Conservation (phyloP, 2,113 vertebrate species). For the Pelobates fuscus region DNA sequence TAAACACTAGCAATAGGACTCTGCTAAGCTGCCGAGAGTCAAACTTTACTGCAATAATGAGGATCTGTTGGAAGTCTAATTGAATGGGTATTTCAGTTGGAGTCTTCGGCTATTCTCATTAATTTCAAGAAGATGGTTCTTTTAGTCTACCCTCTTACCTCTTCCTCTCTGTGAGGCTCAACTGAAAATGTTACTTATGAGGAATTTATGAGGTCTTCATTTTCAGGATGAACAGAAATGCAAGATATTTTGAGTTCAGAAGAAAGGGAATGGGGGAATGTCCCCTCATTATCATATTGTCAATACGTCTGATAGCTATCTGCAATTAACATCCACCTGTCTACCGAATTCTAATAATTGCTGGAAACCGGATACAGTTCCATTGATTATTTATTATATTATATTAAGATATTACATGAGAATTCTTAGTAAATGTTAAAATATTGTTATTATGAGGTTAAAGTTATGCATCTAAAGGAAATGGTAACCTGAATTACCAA, state of each 20-base stretch:
- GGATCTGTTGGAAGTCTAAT: constrained; percentile 60
- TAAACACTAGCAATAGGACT: constrained; percentile 44
- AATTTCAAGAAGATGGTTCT: constrained; percentile 56
- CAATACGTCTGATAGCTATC: constrained; percentile 3
- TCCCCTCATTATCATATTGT: constrained; percentile 11
- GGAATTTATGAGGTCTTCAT: constrained; percentile 12
- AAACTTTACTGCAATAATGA: constrained; percentile 57
- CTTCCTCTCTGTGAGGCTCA: constrained; percentile 22
- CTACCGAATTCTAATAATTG: not conserved
- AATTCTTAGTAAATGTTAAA: too few relatives aligned
- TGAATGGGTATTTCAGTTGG: constrained; percentile 58
- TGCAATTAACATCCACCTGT: not conserved
- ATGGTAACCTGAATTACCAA: too few relatives aligned
- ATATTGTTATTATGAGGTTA: too few relatives aligned
- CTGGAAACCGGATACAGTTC: not conserved
- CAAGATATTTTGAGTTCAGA: constrained; percentile 20
- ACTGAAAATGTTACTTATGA: constrained; percentile 17
- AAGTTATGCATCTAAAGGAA: too few relatives aligned
- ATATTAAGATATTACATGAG: too few relatives aligned
- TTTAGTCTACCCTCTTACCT: constrained; percentile 49
- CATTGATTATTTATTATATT: too few relatives aligned
- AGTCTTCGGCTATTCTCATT: constrained; percentile 54
- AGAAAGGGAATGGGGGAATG: not conserved
- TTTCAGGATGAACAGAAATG: constrained; percentile 27
- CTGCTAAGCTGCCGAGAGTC: constrained; percentile 57